Evolutionary conservation across 2,888 invertebrate genomes (phyloP).

Genomic region (Tetragonula carbonaria): DNA sequence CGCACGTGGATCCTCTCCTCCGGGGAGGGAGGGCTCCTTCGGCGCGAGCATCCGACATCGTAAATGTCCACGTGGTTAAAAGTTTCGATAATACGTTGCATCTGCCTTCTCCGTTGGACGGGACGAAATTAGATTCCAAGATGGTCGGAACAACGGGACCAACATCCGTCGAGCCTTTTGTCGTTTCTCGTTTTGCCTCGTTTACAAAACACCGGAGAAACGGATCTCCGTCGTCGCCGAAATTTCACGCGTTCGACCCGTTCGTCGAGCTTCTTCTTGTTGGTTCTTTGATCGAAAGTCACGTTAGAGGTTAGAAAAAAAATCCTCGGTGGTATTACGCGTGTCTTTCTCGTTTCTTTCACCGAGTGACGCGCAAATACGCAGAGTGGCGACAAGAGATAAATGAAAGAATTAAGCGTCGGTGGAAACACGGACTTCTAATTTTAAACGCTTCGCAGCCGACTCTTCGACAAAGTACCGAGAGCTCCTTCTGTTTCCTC

Average conservation of each 20-base stretch:
- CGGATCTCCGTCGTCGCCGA: background rate
- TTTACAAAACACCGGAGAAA: background rate
- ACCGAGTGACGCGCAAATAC: too few relatives aligned
- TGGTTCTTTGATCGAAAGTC: too few relatives aligned
- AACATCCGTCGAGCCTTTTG: background rate
- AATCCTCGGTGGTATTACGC: too few relatives aligned
- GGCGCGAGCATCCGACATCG: conserved; percentile 54
- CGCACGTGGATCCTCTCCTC: conserved; percentile 71
- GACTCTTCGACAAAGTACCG: conserved; percentile 79
- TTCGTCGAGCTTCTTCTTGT: too few relatives aligned
- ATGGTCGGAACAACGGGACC: conserved; percentile 42
- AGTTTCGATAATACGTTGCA: conserved; percentile 73
- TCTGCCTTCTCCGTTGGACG: conserved; percentile 63
- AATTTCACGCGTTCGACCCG: background rate
- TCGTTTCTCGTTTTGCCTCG: background rate
- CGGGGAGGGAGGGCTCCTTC: conserved; percentile 28
- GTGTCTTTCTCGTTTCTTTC: too few relatives aligned
- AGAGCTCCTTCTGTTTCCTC: conserved; percentile 29
- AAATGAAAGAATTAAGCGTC: background rate
- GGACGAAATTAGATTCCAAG: conserved; percentile 64
- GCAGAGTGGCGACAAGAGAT: background rate
- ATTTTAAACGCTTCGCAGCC: conserved; percentile 82
- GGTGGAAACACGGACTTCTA: conserved; percentile 79
- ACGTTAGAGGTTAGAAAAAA: too few relatives aligned
- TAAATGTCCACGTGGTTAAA: conserved; percentile 74